These are phyloP conservation scores for Tromatobia lineatoria DNA, from an alignment of 2,888 invertebrate genomes.

Conservation along the genomic window DNA sequence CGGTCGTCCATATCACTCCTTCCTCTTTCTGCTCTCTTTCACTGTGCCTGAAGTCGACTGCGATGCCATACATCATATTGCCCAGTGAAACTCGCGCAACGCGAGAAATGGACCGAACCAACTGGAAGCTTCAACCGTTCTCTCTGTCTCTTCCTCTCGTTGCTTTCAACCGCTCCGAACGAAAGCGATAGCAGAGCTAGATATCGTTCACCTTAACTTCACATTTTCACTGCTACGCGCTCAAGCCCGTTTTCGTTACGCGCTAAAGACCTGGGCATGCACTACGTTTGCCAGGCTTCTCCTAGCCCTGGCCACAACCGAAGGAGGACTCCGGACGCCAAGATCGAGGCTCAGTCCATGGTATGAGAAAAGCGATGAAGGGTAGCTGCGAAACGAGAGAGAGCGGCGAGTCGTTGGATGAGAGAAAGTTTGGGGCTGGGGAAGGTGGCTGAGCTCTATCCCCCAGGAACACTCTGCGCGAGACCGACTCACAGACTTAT, in stretches of 20 bases:
- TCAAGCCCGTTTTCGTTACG: constrained; percentile 37
- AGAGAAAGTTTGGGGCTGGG: constrained; percentile 39
- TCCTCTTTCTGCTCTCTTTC: constrained; percentile 14
- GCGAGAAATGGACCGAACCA: constrained; percentile 63
- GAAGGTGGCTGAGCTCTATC: constrained; percentile 9
- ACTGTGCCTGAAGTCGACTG: constrained; percentile 80
- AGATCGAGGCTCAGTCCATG: constrained; percentile 24
- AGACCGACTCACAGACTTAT: constrained; percentile 77
- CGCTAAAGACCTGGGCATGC: background rate
- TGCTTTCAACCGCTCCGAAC: constrained; percentile 27
- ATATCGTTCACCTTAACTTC: constrained; percentile 69
- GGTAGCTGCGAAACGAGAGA: constrained; percentile 51
- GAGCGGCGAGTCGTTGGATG: constrained; percentile 8
- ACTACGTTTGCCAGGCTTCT: constrained; percentile 20
- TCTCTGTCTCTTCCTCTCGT: constrained; percentile 20
- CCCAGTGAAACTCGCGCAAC: constrained; percentile 76
- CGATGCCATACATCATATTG: constrained; percentile 79
- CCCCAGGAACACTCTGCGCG: constrained; percentile 37
- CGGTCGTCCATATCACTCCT: constrained; percentile 8
- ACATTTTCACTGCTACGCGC: constrained; percentile 58
- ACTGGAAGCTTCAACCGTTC: constrained; percentile 53
- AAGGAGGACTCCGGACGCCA: constrained; percentile 52
- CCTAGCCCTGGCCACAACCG: constrained; percentile 1
- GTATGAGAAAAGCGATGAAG: constrained; percentile 49
- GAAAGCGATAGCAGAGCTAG: constrained; percentile 21